These are phyloP conservation scores for Portevinia maculata DNA, from an alignment of 2,888 invertebrate genomes.

Conservation along the genomic window DNA sequence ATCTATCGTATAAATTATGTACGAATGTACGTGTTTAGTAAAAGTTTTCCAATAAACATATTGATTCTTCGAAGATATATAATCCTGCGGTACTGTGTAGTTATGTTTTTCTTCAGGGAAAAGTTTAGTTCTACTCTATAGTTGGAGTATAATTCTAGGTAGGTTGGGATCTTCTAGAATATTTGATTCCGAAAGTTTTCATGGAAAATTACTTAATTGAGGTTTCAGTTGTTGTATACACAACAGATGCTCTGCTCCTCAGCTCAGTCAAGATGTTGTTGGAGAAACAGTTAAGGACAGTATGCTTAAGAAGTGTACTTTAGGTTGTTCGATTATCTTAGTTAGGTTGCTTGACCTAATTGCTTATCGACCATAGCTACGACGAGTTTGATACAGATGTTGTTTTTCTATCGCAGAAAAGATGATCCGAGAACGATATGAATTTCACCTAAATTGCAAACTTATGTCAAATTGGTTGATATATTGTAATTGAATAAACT, in stretches of 20 bases:
- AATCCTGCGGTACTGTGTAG: constrained; percentile 48
- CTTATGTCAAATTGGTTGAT: constrained; percentile 45
- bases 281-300: not conserved
- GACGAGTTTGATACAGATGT: constrained; percentile 28
- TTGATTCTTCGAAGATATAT: constrained; percentile 44
- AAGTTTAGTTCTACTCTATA: constrained; percentile 6
- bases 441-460: constrained; percentile 31
- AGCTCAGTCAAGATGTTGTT: not conserved
- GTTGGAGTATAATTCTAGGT: constrained; percentile 26
- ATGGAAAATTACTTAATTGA: constrained; percentile 56
- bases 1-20: not conserved
- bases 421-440: constrained; percentile 2
- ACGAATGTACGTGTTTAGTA: not conserved
- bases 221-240: constrained; percentile 51
- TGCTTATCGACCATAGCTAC: constrained; percentile 42
- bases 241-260: constrained; percentile 29
- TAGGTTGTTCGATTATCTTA: constrained; percentile 31
- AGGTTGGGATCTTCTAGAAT: not conserved
- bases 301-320: constrained; percentile 12
- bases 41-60: constrained; percentile 69
- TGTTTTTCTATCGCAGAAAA: not conserved
- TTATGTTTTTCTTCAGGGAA: constrained; percentile 22
- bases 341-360: constrained; percentile 48
- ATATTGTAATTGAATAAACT: constrained; percentile 63
- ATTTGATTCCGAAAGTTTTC: constrained; percentile 30